A percentile compares a stretch with the other conserved stretches of the same genome.
Conservation (phyloP, 1,140 invertebrate species). For the Aphaenogaster rudis region DNA sequence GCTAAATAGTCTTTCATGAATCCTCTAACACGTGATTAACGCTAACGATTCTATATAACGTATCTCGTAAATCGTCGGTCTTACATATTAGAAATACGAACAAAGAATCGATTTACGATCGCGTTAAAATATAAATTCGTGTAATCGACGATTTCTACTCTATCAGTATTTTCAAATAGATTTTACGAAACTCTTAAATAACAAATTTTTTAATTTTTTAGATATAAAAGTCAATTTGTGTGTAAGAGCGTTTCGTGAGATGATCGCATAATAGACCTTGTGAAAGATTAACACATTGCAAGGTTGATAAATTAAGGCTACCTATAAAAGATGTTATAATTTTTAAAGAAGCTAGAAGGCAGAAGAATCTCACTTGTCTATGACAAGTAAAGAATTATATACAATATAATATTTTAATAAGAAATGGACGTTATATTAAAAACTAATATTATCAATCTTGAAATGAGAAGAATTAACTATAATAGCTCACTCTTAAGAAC, state of each 20-base stretch:
- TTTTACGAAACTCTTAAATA: conserved; percentile 5
- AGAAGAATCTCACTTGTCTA: background rate
- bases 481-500: background rate
- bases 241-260: background rate
- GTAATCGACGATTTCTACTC: conserved; percentile 3
- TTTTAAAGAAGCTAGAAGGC: background rate
- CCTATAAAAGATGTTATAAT: background rate
- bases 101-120: conserved; percentile 70
- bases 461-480: background rate
- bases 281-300: background rate
- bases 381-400: background rate
- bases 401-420: conserved; percentile 19
- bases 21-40: conserved; percentile 70
- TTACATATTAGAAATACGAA: conserved; percentile 58
- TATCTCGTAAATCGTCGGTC: conserved; percentile 69
- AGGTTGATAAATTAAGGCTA: background rate
- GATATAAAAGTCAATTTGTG: conserved; percentile 19
- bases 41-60: conserved; percentile 64
- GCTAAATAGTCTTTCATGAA: conserved; percentile 35
- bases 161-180: conserved; percentile 31
- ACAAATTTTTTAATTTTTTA: conserved; percentile 37
- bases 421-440: too few species aligned
- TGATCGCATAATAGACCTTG: background rate
- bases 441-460: background rate
- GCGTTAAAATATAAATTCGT: conserved; percentile 66